These are phyloP conservation scores for Drosophila quinaria DNA, from an alignment of 2,888 invertebrate species.

Conservation along the genomic window DNA sequence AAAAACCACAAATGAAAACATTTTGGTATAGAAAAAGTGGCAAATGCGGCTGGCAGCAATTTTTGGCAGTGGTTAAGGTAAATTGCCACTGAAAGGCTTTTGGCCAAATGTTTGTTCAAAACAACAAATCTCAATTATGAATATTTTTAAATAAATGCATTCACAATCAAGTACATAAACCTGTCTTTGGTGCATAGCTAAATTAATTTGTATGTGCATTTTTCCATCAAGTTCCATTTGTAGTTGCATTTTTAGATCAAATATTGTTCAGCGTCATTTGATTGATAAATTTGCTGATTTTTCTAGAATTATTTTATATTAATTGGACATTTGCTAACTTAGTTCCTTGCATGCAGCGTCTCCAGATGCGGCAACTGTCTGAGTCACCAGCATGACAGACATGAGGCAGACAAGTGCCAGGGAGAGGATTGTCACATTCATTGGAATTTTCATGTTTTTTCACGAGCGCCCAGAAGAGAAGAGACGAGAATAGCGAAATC, in stretches of 20 bases:
- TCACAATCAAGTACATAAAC: conserved; percentile 4
- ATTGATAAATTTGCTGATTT: conserved; percentile 14
- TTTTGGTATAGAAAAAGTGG: conserved; percentile 12
- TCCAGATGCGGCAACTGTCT: conserved; percentile 53
- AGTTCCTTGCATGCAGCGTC: conserved; percentile 72
- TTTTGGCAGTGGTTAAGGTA: conserved; percentile 46
- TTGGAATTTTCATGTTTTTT: conserved; percentile 71
- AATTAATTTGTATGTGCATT: not conserved
- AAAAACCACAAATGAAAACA: conserved; percentile 2
- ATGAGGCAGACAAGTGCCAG: conserved; percentile 66
- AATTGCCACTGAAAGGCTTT: conserved; percentile 10
- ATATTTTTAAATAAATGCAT: conserved; percentile 6
- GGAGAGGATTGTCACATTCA: conserved; percentile 65
- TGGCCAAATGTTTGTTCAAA: conserved; percentile 1
- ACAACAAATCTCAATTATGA: conserved; percentile 6
- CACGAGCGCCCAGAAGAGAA: not conserved
- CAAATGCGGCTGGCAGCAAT: conserved; percentile 25
- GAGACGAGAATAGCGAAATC: conserved; percentile 15
- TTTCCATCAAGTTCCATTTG: not conserved
- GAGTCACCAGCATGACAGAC: conserved; percentile 70
- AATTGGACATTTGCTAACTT: conserved; percentile 60
- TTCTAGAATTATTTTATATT: conserved; percentile 11
- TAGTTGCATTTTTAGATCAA: conserved; percentile 12
- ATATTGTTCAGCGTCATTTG: conserved; percentile 9
- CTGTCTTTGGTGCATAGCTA: not conserved